A percentile compares a stretch with the other conserved stretches of the same genome.
phyloP scores from a whole-genome alignment of 2,113 vertebrate species.

The Muntiacus muntjak region DNA sequence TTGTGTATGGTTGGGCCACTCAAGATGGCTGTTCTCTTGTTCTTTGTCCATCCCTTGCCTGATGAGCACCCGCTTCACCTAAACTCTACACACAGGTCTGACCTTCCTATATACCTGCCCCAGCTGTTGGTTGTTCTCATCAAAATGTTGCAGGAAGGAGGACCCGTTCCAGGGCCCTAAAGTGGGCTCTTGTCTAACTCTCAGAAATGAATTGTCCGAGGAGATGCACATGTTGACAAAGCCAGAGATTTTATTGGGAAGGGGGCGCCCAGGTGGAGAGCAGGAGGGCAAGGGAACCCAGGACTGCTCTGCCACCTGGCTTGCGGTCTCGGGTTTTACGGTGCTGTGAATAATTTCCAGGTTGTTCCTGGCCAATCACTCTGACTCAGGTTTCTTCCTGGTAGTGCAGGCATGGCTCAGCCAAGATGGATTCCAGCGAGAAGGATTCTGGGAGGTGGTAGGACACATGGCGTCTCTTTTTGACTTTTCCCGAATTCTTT shows the following conservation, averaged over 20 bases:
- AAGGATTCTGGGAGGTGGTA: background rate
- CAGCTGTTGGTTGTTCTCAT: background rate
- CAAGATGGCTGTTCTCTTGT: background rate
- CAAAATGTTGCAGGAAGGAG: background rate
- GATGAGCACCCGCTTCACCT: background rate
- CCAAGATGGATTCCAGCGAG: background rate
- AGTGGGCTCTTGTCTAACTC: background rate
- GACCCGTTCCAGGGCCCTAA: background rate
- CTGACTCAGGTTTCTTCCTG: background rate
- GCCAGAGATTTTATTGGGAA: background rate
- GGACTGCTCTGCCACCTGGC: background rate
- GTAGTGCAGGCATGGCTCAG: background rate
- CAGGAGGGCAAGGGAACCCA: background rate
- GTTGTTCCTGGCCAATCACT: background rate
- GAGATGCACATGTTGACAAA: background rate
- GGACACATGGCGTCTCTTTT: background rate
- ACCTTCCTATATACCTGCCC: background rate
- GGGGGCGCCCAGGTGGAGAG: background rate
- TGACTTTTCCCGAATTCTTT: background rate
- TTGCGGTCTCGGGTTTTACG: background rate
- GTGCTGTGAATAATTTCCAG: background rate
- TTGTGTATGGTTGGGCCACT: background rate
- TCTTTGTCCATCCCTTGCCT: background rate
- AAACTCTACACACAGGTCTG: background rate
- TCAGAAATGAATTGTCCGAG: background rate